These are phyloP conservation scores for Panulirus ornatus DNA, from an alignment of 1,140 invertebrate species.

Conservation along the genomic window DNA sequence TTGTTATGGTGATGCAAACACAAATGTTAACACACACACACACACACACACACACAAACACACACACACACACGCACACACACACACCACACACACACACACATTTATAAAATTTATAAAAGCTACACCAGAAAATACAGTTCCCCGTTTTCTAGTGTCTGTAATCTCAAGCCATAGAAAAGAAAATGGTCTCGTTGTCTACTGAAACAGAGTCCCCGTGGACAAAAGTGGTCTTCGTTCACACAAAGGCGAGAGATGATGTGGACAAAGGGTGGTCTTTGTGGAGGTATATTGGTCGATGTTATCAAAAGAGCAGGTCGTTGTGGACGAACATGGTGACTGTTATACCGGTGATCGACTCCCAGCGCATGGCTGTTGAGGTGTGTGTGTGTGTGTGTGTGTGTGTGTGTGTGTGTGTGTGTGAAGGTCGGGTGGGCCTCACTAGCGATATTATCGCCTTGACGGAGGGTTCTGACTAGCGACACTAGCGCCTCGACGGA, in stretches of 20 bases:
- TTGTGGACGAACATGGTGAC: background rate
- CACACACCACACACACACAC: too few species aligned
- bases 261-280: background rate
- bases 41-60: slow-evolving; percentile 26
- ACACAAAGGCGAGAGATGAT: background rate
- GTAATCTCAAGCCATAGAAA: background rate
- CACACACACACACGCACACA: slow-evolving; percentile 18
- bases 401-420: too few species aligned
- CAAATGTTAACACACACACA: slow-evolving; percentile 15
- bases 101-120: background rate
- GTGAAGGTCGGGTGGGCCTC: background rate
- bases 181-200: background rate
- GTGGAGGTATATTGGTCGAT: background rate
- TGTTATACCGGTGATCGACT: background rate
- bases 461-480: background rate
- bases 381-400: too few species aligned
- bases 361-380: too few species aligned
- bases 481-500: too few species aligned
- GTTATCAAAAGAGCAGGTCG: background rate
- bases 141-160: background rate
- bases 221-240: background rate
- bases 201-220: background rate
- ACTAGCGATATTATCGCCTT: background rate
- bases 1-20: background rate
- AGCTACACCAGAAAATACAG: background rate